Percentiles rank a stretch among this genome's conserved stretches.
Conservation (phyloP, 2,797 vertebrate species). For the Alca torda region DNA sequence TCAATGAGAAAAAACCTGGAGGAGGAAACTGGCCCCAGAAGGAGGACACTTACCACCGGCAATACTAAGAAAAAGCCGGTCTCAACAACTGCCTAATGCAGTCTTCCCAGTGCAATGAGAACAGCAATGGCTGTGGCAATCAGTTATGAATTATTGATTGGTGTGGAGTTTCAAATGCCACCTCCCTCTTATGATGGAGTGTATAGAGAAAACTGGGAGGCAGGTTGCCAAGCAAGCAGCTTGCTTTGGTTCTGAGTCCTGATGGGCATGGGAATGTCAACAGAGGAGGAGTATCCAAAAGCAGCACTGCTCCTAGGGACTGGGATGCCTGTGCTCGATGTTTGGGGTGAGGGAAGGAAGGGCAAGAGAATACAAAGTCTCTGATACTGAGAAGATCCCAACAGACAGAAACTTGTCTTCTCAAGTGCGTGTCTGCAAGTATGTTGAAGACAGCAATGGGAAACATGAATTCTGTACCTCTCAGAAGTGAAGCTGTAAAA, state of each 20-base stretch:
- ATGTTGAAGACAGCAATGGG: neutral
- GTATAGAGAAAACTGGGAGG: neutral
- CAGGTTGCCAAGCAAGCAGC: neutral
- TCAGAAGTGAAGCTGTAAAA: slow-evolving; percentile 1
- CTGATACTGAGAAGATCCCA: neutral
- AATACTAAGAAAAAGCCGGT: neutral
- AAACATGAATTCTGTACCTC: neutral
- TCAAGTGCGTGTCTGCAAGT: neutral
- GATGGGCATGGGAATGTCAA: neutral
- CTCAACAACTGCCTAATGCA: neutral
- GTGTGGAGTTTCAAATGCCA: neutral
- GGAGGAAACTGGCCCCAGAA: neutral
- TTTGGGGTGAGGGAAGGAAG: neutral
- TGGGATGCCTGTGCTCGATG: neutral
- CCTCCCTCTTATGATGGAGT: neutral
- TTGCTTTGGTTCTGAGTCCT: neutral
- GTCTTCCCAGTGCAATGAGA: neutral
- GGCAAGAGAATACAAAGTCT: neutral
- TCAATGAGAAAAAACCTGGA: neutral
- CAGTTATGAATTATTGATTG: neutral
- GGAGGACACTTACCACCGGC: neutral
- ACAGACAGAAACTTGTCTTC: neutral
- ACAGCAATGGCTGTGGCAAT: neutral
- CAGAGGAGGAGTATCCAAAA: neutral
- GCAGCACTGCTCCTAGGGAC: neutral